A percentile compares a stretch with the other conserved stretches of the same genome.
phyloP scores from a whole-genome alignment of 2,888 invertebrate species.

The Oligia strigilis region DNA sequence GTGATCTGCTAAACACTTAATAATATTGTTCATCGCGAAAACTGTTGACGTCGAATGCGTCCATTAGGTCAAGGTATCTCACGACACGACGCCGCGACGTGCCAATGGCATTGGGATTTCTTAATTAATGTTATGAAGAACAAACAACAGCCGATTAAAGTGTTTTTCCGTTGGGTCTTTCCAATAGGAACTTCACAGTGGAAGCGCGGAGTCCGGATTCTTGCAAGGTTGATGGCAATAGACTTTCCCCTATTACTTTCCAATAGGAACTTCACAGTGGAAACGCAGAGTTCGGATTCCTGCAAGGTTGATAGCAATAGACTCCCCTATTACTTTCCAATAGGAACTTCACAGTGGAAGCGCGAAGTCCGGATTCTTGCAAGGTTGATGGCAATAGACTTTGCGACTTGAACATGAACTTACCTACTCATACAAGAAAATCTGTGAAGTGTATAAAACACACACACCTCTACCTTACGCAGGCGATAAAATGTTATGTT shows the following conservation, averaged over 20 bases:
- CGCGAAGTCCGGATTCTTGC: no score
- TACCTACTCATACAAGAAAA: background rate
- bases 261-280: no score
- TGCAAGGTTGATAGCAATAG: no score
- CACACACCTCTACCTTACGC: background rate
- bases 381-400: no score
- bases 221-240: background rate
- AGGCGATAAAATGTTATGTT: background rate
- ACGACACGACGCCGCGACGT: background rate
- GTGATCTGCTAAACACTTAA: background rate
- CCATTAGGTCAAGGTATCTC: background rate
- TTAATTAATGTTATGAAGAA: background rate
- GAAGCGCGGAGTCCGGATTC: background rate
- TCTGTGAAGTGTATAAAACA: background rate
- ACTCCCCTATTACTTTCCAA: no score
- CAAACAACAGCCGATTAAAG: background rate
- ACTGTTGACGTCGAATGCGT: background rate
- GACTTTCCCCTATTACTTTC: no score
- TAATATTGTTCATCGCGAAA: no score
- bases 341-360: no score
- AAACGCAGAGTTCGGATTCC: no score
- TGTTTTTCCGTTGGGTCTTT: constrained; percentile 4
- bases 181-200: background rate
- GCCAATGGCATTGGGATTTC: background rate
- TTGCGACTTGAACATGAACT: background rate